phyloP scores from a whole-genome alignment of 1,140 invertebrate species.

The Bombus breviceps region DNA sequence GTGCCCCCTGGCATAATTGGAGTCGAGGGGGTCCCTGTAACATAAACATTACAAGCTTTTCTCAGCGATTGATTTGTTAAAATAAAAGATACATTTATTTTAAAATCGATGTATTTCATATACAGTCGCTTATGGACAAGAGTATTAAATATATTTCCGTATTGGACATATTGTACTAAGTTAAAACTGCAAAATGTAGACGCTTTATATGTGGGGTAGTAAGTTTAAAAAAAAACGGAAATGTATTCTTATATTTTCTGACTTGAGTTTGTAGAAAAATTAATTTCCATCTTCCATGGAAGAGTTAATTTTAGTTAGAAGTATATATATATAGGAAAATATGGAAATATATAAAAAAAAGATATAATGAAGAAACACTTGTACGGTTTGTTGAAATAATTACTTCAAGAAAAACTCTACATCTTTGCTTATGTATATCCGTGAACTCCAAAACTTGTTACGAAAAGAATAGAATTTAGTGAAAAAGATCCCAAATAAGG shows the following conservation, averaged over 20 bases:
- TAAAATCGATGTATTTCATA: too few species aligned
- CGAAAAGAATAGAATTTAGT: too few species aligned
- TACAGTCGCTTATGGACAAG: too few species aligned
- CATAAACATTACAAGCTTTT: constrained; percentile 49
- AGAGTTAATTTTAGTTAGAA: background rate
- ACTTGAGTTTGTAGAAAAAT: background rate
- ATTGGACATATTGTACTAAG: background rate
- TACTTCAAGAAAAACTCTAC: too few species aligned
- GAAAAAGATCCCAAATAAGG: too few species aligned
- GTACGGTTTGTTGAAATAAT: background rate
- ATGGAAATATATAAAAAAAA: background rate
- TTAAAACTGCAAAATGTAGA: too few species aligned
- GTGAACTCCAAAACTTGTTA: too few species aligned
- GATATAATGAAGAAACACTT: background rate
- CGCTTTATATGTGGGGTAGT: too few species aligned
- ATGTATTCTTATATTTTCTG: background rate
- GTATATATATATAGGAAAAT: too few species aligned
- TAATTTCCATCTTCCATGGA: background rate
- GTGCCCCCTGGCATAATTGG: constrained; percentile 90
- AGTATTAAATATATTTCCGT: too few species aligned
- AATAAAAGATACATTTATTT: background rate
- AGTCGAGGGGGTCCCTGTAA: constrained; percentile 85
- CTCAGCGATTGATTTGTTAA: background rate
- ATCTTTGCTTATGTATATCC: too few species aligned
- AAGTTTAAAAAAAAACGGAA: background rate